Base-by-base conservation (phyloP, 2,113 vertebrate genomes). In the Bujurquina vittata region DNA sequence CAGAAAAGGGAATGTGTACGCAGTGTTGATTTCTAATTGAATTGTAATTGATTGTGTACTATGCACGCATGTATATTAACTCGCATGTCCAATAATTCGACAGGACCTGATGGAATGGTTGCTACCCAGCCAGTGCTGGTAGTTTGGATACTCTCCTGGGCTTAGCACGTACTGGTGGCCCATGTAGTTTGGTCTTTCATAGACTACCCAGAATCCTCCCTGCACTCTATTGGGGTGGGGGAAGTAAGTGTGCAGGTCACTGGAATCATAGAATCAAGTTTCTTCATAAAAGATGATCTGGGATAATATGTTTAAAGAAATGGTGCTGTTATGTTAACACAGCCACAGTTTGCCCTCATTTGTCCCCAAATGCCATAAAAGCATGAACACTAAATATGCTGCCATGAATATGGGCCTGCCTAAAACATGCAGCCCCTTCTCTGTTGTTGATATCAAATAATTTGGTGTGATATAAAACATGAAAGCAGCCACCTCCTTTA, bases 141-240 rank as follows among this genome's bases (percentile, higher is more conserved):
- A 89, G 69, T 95, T 93, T 1, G 91, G 84, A 77, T 95, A 95
- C 65, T 94, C 93, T 10, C 93, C 94, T 3, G 86, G 87, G 72
- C 75, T 69, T 58, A 95, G 82, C 8, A 94, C 88, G 7, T 94
- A 95, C 86, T 94, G 92, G 88, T 88, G 86, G 2, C 93, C 93
- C 43, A 78, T 80, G 75, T 88, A 95, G 76, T 93, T 94, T 17
- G 93, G 90, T 22, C 87, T 92, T 62, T 95, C 88, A 5, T 93
- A 94, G 15, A 95, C 81, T 43, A 95, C 93, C 94, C 94, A 95
- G 83, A 89, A 90, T 59, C 94, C 94, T 12, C 77, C 88, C 10
- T 93, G 89, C 56, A 95, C 94, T 26, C 82, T 82, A 78, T 93
- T 84, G 22, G 92, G 88, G 92, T 94, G 89, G 81, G 84, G 86